Percentiles rank a stretch among this genome's conserved stretches.
Evolutionary conservation across 2,888 invertebrate genomes (phyloP).

Genomic region (Nomada ferruginata): DNA sequence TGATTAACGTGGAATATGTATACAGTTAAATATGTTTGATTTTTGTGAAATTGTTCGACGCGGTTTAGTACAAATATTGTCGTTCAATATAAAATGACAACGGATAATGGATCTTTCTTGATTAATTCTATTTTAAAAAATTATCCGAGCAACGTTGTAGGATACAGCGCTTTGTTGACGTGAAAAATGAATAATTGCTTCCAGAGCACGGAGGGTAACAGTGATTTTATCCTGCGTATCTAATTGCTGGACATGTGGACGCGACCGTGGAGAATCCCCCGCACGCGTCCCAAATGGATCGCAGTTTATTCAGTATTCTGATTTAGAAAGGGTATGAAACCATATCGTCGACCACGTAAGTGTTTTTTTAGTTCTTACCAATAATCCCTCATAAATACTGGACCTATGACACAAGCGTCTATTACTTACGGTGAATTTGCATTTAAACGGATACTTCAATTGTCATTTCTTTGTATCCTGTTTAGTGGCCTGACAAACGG

Average conservation of each 20-base stretch:
- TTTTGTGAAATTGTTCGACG: background rate
- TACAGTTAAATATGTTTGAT: too few species aligned
- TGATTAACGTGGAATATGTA: too few species aligned
- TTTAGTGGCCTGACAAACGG: background rate
- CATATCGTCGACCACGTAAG: constrained; percentile 73
- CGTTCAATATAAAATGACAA: background rate
- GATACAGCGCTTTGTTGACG: constrained; percentile 31
- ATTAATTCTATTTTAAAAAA: constrained; percentile 24
- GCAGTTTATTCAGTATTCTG: constrained; percentile 70
- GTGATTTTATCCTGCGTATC: constrained; percentile 67
- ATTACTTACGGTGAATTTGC: background rate
- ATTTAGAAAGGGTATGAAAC: constrained; percentile 75
- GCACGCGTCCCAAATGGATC: constrained; percentile 73
- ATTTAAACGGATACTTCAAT: background rate
- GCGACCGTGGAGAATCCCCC: constrained; percentile 76
- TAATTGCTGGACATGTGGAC: constrained; percentile 75
- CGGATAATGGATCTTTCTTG: background rate
- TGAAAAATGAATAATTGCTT: constrained; percentile 59
- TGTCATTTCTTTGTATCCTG: background rate
- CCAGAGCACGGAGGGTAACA: constrained; percentile 47
- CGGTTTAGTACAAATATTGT: background rate
- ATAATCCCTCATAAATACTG: constrained; percentile 52
- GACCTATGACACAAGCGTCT: background rate
- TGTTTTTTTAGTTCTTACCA: constrained; percentile 79
- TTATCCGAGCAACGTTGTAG: constrained; percentile 19